Conservation (phyloP, 2,888 invertebrate species). For the Steinernema hermaphroditum region DNA sequence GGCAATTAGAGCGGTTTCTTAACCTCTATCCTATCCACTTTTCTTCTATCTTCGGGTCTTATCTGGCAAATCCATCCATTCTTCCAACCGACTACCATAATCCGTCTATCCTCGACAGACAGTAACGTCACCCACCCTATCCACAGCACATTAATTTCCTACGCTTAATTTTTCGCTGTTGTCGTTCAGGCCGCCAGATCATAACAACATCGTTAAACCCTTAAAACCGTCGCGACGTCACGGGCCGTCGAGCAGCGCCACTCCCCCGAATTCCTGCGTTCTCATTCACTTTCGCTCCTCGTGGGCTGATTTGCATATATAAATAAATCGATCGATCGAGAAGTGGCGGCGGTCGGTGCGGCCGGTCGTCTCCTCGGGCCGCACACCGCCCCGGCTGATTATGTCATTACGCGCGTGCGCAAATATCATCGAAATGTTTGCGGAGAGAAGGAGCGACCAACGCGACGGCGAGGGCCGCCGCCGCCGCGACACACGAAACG, state of each 20-base stretch:
- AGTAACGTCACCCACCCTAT: too few species aligned
- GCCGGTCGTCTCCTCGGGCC: background rate
- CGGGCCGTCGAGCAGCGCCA: background rate
- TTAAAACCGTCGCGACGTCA: too few species aligned
- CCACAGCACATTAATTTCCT: too few species aligned
- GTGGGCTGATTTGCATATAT: slow-evolving; percentile 26
- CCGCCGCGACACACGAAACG: slow-evolving; percentile 6
- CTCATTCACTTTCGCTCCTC: background rate
- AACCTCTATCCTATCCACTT: too few species aligned
- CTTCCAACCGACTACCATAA: too few species aligned
- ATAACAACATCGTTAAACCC: too few species aligned
- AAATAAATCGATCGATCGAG: slow-evolving; percentile 29
- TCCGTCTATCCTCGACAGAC: too few species aligned
- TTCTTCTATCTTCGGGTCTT: too few species aligned
- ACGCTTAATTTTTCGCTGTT: too few species aligned
- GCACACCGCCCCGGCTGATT: slow-evolving; percentile 24
- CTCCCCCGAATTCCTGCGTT: background rate
- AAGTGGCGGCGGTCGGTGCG: slow-evolving; percentile 19
- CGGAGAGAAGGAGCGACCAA: slow-evolving; percentile 18
- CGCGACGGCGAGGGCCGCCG: slow-evolving; percentile 19
- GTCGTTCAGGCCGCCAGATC: too few species aligned
- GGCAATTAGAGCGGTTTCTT: too few species aligned
- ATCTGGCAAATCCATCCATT: too few species aligned
- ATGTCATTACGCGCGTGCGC: slow-evolving; percentile 31
- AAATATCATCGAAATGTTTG: slow-evolving; percentile 31